Conservation (phyloP, 2,888 invertebrate species). For the Bruchidius siliquastri region DNA sequence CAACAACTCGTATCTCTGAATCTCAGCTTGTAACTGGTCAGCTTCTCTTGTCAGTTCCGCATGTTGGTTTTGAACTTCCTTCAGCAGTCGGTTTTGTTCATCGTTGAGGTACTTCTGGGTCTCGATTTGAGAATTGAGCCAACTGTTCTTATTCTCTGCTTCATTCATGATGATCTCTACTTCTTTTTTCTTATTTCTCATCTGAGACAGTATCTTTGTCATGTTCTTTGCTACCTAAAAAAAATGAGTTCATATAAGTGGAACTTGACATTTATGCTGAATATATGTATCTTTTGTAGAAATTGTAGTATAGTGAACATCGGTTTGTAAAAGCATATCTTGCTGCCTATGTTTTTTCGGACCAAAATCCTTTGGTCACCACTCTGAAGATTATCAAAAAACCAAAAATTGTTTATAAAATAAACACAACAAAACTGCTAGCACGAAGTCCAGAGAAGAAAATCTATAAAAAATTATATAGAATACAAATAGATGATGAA, state of each 20-base stretch:
- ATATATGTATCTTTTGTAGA: too few relatives aligned
- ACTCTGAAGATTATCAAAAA: too few relatives aligned
- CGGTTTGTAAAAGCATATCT: too few relatives aligned
- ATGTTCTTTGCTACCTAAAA: constrained; percentile 18
- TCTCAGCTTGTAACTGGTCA: constrained; percentile 45
- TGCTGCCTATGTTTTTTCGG: too few relatives aligned
- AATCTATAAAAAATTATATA: too few relatives aligned
- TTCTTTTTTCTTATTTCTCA: constrained; percentile 46
- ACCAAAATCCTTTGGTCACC: too few relatives aligned
- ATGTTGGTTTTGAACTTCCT: constrained; percentile 42
- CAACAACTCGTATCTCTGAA: constrained; percentile 46
- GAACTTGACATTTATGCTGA: too few relatives aligned
- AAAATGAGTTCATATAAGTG: background rate
- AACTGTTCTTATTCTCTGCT: constrained; percentile 57
- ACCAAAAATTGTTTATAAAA: too few relatives aligned
- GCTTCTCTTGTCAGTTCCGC: constrained; percentile 46
- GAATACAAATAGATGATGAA: too few relatives aligned
- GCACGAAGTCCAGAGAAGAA: too few relatives aligned
- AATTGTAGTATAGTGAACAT: too few relatives aligned
- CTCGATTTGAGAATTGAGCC: constrained; percentile 56
- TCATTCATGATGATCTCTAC: constrained; percentile 37
- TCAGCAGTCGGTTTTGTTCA: constrained; percentile 37
- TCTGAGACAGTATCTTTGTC: constrained; percentile 13
- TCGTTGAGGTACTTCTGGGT: constrained; percentile 41
- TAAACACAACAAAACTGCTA: too few relatives aligned